A percentile compares a stretch with the other conserved stretches of the same genome.
Evolutionary conservation across 2,888 invertebrate species (phyloP).

Genomic region (Pammene aurita): DNA sequence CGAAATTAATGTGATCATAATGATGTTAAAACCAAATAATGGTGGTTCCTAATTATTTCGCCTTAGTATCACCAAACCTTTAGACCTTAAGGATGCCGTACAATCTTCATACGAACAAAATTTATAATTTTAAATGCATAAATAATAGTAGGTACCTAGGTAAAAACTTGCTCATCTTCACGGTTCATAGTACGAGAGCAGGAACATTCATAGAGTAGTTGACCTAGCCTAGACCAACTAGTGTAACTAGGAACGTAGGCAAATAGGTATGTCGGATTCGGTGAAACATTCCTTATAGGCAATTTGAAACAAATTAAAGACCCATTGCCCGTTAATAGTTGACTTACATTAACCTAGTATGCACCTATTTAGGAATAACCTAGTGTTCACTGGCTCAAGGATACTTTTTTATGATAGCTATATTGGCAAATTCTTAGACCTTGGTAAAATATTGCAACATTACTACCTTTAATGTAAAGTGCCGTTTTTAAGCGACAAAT

Average conservation of each 20-base stretch:
- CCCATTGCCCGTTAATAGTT: conserved; percentile 22
- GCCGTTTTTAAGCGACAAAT: conserved; percentile 15
- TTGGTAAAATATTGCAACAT: conserved; percentile 29
- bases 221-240: conserved; percentile 5
- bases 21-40: too few species aligned
- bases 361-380: conserved; percentile 33
- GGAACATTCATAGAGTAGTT: not conserved
- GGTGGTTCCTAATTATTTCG: too few species aligned
- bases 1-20: too few species aligned
- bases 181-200: not conserved
- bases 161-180: conserved; percentile 5
- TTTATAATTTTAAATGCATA: too few species aligned
- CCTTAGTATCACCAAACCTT: too few species aligned
- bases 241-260: not conserved
- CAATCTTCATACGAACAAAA: too few species aligned
- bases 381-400: conserved; percentile 37
- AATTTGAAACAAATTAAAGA: conserved; percentile 35
- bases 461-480: conserved; percentile 16
- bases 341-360: conserved; percentile 39
- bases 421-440: conserved; percentile 29
- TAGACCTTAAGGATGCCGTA: too few species aligned
- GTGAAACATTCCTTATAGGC: conserved; percentile 16
- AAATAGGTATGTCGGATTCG: conserved; percentile 3
- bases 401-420: conserved; percentile 28
- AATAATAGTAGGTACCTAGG: too few species aligned